Evolutionary conservation across 2,797 vertebrate species (phyloP).

Genomic region (Hippoglossus hippoglossus): DNA sequence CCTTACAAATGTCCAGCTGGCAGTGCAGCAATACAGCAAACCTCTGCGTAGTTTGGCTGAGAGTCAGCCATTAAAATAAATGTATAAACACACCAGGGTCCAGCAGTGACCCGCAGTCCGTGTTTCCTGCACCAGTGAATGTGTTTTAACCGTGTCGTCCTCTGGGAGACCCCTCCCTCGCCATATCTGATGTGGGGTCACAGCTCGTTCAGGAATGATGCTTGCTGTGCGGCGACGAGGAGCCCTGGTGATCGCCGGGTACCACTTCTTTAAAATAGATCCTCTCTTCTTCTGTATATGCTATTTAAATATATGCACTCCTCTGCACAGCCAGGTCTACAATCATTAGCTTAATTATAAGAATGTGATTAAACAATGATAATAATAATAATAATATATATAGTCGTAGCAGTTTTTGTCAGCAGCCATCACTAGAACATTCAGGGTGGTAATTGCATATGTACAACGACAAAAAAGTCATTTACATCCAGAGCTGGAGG

Average conservation of each 20-base stretch:
- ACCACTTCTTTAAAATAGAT: constrained; percentile 78
- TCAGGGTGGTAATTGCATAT: constrained; percentile 89
- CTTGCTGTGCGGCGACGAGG: constrained; percentile 34
- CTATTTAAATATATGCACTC: constrained; percentile 85
- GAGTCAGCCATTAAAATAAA: constrained; percentile 13
- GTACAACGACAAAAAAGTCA: constrained; percentile 83
- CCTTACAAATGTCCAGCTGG: constrained; percentile 11
- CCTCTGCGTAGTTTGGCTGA: constrained; percentile 29
- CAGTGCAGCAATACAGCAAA: constrained; percentile 24
- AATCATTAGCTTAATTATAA: constrained; percentile 85
- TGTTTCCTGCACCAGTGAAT: constrained; percentile 31
- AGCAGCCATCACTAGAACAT: constrained; percentile 91
- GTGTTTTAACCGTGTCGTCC: constrained; percentile 33
- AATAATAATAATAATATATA: constrained; percentile 71
- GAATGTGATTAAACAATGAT: constrained; percentile 78
- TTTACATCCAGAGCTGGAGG: constrained; percentile 75
- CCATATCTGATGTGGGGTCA: constrained; percentile 26
- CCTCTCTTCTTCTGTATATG: constrained; percentile 75
- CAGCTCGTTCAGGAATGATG: constrained; percentile 62
- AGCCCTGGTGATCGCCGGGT: constrained; percentile 37
- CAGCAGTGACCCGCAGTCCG: constrained; percentile 11
- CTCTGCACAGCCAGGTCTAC: constrained; percentile 86
- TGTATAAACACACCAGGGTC: constrained; percentile 25
- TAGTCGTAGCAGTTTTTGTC: constrained; percentile 80
- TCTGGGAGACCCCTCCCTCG: neutral